Conservation (phyloP, 2,888 invertebrate genomes). For the Hofmannophila pseudospretella region DNA sequence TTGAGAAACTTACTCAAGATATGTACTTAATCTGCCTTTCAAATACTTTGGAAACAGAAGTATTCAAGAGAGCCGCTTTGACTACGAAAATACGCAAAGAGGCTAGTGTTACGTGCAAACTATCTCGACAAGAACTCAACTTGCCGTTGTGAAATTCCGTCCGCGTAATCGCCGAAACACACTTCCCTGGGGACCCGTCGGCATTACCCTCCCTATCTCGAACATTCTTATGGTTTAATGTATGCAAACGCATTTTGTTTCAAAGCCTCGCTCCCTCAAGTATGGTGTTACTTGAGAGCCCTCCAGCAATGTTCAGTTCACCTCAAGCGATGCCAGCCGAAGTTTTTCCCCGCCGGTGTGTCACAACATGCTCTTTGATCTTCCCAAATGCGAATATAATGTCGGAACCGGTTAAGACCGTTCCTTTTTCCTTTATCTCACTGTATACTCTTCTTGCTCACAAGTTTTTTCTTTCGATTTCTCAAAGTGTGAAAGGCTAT, state of each 20-base stretch:
- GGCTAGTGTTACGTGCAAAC: constrained; percentile 71
- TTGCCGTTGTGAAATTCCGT: constrained; percentile 63
- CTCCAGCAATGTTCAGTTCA: constrained; percentile 57
- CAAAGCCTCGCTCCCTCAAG: constrained; percentile 71
- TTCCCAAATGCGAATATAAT: constrained; percentile 74
- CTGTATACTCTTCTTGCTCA: constrained; percentile 37
- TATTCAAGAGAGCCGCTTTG: constrained; percentile 62
- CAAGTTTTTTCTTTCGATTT: constrained; percentile 38
- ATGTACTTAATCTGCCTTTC: constrained; percentile 72
- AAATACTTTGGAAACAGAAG: constrained; percentile 70
- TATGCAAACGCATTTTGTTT: constrained; percentile 79
- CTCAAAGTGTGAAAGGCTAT: constrained; percentile 35
- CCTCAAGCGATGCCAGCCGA: constrained; percentile 34
- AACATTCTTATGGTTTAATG: constrained; percentile 77
- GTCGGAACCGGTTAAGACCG: constrained; percentile 65
- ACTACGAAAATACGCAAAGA: constrained; percentile 64
- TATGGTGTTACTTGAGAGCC: constrained; percentile 64
- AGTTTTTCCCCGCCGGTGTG: constrained; percentile 60
- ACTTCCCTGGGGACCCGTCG: constrained; percentile 54
- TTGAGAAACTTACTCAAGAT: constrained; percentile 47
- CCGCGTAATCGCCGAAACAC: constrained; percentile 76
- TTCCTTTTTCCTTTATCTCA: constrained; percentile 55
- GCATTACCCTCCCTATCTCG: constrained; percentile 68
- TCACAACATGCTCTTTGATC: constrained; percentile 75
- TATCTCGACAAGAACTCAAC: constrained; percentile 64